Base-by-base conservation (phyloP, 1,140 invertebrate genomes). In the Brachionus angularis region DNA sequence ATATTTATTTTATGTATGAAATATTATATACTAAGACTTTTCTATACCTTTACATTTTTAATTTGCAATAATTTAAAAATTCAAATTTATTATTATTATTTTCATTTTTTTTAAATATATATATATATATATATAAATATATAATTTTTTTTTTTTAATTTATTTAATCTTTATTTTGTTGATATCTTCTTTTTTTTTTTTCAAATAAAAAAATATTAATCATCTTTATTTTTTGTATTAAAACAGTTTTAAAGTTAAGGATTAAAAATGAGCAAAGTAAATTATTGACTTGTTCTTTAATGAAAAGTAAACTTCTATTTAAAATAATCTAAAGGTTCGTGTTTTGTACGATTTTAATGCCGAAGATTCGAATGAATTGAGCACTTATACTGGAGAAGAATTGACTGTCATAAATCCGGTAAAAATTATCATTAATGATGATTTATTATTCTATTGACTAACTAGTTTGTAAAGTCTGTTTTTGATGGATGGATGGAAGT, bases 311-410 rank as follows among this genome's bases (percentile, higher is more conserved):
- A n/a, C n/a, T n/a, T n/a, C n/a, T 16, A 42, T 42, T 42, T 10
- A 10, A 16, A 42, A 10, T 10, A 42, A 10, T 42, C 2, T 44
- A 7, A 16, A 67, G 62, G 62, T 67, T 67, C 47, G 50, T 52
- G 67, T 50, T 29, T 29, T 70, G 4, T 70, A 70, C 46, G 67
- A 70, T 34, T 70, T 70, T 52, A 21, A 21, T 18, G 67, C 67
- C n/a, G 67, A 70, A 52, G 47, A 42, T 18, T n/a, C 46, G 18
- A 52, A 50, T 36, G 67, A 70, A 52, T 50, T 70, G 10, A 52
- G 29, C n/a, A 50, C 46, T 29, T 36, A 52, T 10, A 5, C 42
- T 12, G 67, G 67, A 10, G 67, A 70, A 50, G 62, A 67, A 36
- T 42, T 67, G 3, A 67, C 42, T 3, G 27, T 67, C 21, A 27